Conservation (phyloP, 2,888 invertebrate species). For the Thera britannica region DNA sequence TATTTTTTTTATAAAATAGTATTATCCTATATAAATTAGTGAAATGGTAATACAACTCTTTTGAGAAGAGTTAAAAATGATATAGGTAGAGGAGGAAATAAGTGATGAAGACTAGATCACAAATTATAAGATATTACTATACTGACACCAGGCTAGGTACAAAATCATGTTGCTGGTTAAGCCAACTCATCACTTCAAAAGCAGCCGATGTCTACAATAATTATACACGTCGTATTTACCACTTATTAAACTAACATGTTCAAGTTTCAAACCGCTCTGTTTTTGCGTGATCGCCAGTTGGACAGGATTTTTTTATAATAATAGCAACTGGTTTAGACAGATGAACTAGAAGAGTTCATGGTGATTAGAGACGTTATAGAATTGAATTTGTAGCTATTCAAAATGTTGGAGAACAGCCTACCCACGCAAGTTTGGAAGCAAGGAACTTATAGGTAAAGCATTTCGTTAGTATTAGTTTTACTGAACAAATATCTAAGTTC, state of each 20-base stretch:
- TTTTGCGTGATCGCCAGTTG: slow-evolving; percentile 50
- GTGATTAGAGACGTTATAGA: slow-evolving; percentile 35
- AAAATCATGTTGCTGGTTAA: not conserved
- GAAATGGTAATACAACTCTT: no score
- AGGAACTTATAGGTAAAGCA: no score
- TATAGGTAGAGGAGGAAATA: no score
- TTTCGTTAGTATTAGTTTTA: no score
- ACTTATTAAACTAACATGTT: slow-evolving; percentile 43
- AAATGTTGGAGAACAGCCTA: not conserved
- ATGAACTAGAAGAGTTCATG: slow-evolving; percentile 33
- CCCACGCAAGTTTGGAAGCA: no score
- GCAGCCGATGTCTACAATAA: slow-evolving; percentile 13
- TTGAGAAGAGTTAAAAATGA: no score
- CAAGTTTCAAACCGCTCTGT: slow-evolving; percentile 47
- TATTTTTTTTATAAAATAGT: not conserved
- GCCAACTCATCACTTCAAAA: not conserved
- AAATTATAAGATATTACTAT: no score
- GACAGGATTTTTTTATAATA: slow-evolving; percentile 50
- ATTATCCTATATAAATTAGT: no score
- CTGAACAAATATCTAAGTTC: no score
- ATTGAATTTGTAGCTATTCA: slow-evolving; percentile 3
- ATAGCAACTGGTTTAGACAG: slow-evolving; percentile 49
- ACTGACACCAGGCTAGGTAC: not conserved
- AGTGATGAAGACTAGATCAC: no score
- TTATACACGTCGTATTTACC: slow-evolving; percentile 41